phyloP scores from a whole-genome alignment of 2,888 invertebrate species.

The Blera fallax region DNA sequence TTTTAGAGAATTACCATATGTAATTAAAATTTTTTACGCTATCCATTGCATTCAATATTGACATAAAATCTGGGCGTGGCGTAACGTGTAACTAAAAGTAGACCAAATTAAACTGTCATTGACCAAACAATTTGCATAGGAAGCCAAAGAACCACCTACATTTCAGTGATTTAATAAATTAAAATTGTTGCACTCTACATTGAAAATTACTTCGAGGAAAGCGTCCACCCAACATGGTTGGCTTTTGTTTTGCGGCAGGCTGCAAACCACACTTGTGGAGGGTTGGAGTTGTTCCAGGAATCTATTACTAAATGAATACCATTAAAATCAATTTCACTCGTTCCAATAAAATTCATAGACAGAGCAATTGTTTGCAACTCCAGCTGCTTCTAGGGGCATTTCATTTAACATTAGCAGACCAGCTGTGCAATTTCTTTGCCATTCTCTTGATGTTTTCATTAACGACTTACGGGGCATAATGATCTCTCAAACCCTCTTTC shows the following conservation, averaged over 20 bases:
- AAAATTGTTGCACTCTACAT: constrained; percentile 25
- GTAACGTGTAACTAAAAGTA: too few species aligned
- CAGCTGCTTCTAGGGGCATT: constrained; percentile 15
- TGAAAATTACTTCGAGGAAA: constrained; percentile 5
- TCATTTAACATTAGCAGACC: background rate
- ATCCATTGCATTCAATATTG: too few species aligned
- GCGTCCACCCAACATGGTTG: background rate
- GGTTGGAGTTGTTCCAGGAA: background rate
- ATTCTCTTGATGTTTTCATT: constrained; percentile 33
- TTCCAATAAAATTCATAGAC: constrained; percentile 23
- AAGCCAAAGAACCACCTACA: background rate
- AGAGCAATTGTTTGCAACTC: constrained; percentile 16
- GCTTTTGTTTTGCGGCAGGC: background rate
- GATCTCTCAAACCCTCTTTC: constrained; percentile 3
- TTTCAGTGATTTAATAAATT: constrained; percentile 34
- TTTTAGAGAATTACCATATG: too few species aligned
- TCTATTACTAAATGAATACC: background rate
- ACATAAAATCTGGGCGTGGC: too few species aligned
- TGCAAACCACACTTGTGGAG: background rate
- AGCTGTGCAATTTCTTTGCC: background rate
- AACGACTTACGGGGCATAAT: constrained; percentile 18
- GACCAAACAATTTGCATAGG: background rate
- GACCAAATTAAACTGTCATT: background rate
- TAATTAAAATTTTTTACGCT: too few species aligned
- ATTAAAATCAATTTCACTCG: constrained; percentile 14